These are phyloP conservation scores for Caradrina clavipalpis DNA, from an alignment of 2,888 invertebrate genomes.

Conservation along the genomic window DNA sequence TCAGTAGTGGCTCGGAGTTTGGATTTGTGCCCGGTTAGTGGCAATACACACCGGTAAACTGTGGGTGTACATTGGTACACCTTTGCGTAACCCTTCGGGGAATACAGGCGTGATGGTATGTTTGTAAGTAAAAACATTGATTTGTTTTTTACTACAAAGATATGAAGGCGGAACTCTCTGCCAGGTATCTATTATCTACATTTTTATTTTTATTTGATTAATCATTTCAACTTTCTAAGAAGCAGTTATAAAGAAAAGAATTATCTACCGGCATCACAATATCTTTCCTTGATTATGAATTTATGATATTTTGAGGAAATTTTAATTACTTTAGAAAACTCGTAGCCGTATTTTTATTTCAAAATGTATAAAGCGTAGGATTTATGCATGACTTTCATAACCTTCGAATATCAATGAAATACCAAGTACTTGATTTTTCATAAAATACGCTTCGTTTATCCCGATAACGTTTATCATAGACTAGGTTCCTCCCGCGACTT, in stretches of 20 bases:
- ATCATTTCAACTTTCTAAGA: neutral
- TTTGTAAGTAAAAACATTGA: no score
- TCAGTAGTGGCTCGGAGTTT: no score
- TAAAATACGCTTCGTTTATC: neutral
- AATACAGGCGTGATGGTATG: no score
- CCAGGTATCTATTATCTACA: neutral
- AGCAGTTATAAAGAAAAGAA: neutral
- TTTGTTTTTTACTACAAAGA: neutral
- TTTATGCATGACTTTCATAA: neutral
- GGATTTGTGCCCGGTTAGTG: no score
- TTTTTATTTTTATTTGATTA: neutral
- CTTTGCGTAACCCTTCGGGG: no score
- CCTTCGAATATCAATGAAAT: neutral
- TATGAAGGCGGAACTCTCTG: neutral
- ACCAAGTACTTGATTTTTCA: conserved; percentile 2
- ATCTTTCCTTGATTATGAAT: neutral
- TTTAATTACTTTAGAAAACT: neutral
- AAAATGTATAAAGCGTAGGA: neutral
- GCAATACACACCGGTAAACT: no score
- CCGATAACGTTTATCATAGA: neutral
- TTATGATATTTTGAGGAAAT: neutral
- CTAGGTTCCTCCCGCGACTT: no score
- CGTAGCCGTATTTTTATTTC: neutral
- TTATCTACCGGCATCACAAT: neutral
- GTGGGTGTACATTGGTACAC: no score